Conservation (phyloP, 2,113 vertebrate species). For the Odontophorus gujanensis region DNA sequence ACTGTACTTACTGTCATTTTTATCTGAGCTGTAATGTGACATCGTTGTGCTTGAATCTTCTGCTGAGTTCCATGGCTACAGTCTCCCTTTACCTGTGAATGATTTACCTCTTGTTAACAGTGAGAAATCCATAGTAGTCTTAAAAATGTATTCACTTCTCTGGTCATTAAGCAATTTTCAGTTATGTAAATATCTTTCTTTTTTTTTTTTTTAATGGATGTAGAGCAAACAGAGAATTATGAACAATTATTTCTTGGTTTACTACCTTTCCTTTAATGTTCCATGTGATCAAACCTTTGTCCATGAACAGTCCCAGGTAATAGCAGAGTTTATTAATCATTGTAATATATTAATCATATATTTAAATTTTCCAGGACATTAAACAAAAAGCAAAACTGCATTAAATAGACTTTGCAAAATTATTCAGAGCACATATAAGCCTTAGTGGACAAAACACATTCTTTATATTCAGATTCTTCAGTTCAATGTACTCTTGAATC, state of each 20-base stretch:
- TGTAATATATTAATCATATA: conserved; percentile 7
- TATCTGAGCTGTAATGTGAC: background rate
- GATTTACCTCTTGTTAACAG: background rate
- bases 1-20: background rate
- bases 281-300: background rate
- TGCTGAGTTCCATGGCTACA: background rate
- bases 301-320: background rate
- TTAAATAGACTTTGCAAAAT: conserved; percentile 12
- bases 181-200: background rate
- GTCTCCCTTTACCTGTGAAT: background rate
- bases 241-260: background rate
- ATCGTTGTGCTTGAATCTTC: background rate
- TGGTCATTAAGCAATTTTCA: background rate
- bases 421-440: background rate
- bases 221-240: background rate
- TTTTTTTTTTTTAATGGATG: background rate
- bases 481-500: background rate
- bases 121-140: background rate
- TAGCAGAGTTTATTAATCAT: conserved; percentile 24
- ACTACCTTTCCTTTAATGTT: background rate
- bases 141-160: background rate
- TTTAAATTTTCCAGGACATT: conserved; percentile 20
- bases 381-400: conserved; percentile 3
- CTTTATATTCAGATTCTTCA: background rate
- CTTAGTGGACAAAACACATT: background rate